Percentiles rank a stretch among this genome's conserved stretches.
These are phyloP conservation scores for Setophaga petechia DNA, from an alignment of 2,113 vertebrate genomes.

Conservation along the genomic window DNA sequence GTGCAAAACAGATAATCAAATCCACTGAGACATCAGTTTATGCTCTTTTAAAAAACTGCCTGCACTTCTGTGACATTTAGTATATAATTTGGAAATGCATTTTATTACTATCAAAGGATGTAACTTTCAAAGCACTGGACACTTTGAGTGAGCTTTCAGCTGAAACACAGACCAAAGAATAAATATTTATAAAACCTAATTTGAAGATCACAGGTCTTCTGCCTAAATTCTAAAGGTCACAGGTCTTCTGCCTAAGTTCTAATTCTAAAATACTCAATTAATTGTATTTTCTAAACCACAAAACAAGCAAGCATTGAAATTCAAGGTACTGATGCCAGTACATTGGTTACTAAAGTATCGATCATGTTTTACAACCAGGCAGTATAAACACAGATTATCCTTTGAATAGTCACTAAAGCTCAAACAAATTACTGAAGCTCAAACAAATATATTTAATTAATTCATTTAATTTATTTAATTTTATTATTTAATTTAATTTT, in stretches of 20 bases:
- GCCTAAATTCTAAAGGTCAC: background rate
- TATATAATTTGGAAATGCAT: accelerated
- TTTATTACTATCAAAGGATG: background rate
- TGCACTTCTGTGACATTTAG: background rate
- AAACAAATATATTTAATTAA: background rate
- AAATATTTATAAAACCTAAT: background rate
- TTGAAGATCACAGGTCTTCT: background rate
- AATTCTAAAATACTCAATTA: background rate
- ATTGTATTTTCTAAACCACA: background rate
- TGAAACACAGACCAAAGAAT: background rate
- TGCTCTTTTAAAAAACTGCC: background rate
- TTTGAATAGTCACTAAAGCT: background rate
- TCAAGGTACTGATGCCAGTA: background rate
- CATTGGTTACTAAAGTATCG: accelerated
- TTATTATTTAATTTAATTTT: background rate
- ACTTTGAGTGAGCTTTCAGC: background rate
- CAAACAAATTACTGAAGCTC: background rate
- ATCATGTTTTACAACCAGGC: background rate
- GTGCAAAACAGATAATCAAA: background rate
- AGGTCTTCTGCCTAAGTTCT: background rate
- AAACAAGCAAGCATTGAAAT: background rate
- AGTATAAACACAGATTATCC: background rate
- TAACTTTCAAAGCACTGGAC: background rate
- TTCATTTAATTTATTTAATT: background rate
- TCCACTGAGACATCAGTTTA: background rate